Conservation (phyloP, 2,113 vertebrate genomes). For the Xiphias gladius region DNA sequence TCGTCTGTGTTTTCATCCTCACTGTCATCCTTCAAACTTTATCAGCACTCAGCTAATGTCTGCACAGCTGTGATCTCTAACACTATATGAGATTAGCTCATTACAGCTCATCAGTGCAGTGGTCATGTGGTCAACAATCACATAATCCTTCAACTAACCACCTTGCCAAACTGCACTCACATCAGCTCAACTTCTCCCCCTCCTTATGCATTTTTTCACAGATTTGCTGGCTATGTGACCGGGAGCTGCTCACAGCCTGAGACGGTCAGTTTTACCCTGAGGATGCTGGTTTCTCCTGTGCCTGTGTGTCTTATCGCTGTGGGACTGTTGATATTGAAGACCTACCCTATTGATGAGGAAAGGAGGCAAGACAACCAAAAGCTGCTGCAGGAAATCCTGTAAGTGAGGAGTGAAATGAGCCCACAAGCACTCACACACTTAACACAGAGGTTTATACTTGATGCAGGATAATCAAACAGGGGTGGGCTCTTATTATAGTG, state of each 20-base stretch:
- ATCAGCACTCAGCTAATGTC: neutral
- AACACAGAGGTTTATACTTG: neutral
- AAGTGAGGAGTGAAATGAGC: conserved; percentile 50
- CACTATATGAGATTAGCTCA: conserved; percentile 8
- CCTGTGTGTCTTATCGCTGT: conserved; percentile 89
- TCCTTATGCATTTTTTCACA: conserved; percentile 68
- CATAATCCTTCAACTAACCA: conserved; percentile 21
- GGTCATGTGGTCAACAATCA: conserved; percentile 50
- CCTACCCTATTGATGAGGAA: conserved; percentile 93
- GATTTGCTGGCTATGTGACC: conserved; percentile 92
- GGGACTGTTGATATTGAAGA: conserved; percentile 90
- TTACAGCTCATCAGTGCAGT: conserved; percentile 17
- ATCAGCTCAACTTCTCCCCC: conserved; percentile 36
- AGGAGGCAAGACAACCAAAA: conserved; percentile 89
- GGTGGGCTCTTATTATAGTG: neutral
- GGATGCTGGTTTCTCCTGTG: conserved; percentile 89
- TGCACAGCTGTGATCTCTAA: neutral
- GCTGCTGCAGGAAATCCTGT: conserved; percentile 88
- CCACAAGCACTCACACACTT: neutral
- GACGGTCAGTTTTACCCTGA: conserved; percentile 89
- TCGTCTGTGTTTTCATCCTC: neutral
- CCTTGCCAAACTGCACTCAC: conserved; percentile 23
- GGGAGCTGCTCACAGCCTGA: conserved; percentile 87
- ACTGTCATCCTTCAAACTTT: neutral
- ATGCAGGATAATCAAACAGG: neutral